Percentiles rank a stretch among this genome's conserved stretches.
phyloP scores from a whole-genome alignment of 2,888 invertebrate species.

The Arrhopalites spinosus region DNA sequence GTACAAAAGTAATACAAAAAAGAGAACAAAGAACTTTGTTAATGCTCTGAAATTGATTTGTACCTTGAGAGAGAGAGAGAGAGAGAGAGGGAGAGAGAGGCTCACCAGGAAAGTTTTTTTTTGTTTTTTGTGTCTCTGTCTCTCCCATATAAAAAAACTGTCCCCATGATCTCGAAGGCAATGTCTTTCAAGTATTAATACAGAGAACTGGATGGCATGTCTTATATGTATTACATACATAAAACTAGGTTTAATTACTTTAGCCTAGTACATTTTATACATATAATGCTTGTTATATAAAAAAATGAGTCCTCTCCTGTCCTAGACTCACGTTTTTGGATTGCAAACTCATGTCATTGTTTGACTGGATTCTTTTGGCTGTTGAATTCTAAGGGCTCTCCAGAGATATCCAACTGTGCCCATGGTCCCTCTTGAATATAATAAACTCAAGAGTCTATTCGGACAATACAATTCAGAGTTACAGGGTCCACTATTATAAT shows the following conservation, averaged over 20 bases:
- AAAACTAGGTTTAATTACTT: no score
- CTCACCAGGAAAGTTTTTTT: constrained; percentile 13
- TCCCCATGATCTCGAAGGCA: no score
- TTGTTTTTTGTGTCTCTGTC: neutral
- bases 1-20: neutral
- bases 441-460: constrained; percentile 20
- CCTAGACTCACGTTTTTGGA: neutral
- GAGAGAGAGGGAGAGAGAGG: no score
- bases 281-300: no score
- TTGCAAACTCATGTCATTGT: neutral
- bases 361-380: neutral
- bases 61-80: constrained; percentile 27
- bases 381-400: constrained; percentile 22
- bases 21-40: neutral
- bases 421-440: constrained; percentile 13
- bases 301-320: no score
- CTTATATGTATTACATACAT: no score
- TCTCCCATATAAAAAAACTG: neutral
- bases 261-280: no score
- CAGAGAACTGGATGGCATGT: no score
- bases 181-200: no score
- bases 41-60: constrained; percentile 20
- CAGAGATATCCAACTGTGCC: constrained; percentile 11
- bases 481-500: no score
- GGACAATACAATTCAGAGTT: constrained; percentile 4